Evolutionary conservation across 2,113 vertebrate genomes (phyloP), one percentile per base, ranked within the genome.

Genomic region (Sylvilagus bachmani): DNA sequence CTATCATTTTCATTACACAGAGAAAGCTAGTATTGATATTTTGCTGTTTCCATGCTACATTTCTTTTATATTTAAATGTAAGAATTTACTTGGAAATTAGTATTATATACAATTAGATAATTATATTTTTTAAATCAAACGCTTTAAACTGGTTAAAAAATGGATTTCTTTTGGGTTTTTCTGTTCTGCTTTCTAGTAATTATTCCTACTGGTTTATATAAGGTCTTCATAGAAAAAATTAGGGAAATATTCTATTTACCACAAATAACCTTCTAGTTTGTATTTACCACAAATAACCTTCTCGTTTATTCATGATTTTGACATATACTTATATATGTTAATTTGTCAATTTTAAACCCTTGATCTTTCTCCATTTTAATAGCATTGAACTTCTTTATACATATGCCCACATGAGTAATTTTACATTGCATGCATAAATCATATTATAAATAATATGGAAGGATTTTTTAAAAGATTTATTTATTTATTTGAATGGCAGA

Each of bases 11-110:
- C 27, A 77, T 44, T 77, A 14, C n/a, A 62, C 12, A 90, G 49
- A 78, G 44, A 86, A 95, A 93, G 24, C 27, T 67, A 89, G 17
- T 49, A 62, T 70, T 82, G 78, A 90, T 10, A 51, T 44, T 89
- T 86, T 70, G 9, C 44, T 58, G 38, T 71, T 95, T 82, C 19
- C 53, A 29, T 55, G 38, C 27, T 89, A 13, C 8, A 3, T 93
- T 77, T 83, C 9, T 12, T 84, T 79, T 44, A 81, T 22, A 88
- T 67, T 80, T 25, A 44, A 62, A 61, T 64, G 11, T 49, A 78
- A 78, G 9, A n/a, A 73, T 85, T 86, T 93, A 71, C 51, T 77
- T 71, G 31, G 2, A 92, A 93, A 67, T 29, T 82, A 77, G 22
- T 7, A 71, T 89, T 71, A 92, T 58, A 44, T 44, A 44, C 44